Conservation (phyloP, 2,113 vertebrate genomes). For the Galbula dea region DNA sequence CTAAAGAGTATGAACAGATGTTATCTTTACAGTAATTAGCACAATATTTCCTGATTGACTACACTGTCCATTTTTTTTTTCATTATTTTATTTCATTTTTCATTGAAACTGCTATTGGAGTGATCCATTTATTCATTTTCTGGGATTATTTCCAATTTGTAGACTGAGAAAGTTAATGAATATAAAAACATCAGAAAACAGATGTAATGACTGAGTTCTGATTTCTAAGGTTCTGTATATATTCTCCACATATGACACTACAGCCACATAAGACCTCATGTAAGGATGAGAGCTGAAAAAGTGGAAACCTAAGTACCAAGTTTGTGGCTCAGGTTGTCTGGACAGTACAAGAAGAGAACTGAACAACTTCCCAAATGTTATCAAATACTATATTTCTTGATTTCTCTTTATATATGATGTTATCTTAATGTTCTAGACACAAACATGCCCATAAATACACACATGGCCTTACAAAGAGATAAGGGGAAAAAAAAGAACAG, state of each 20-base stretch:
- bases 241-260: neutral
- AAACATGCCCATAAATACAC: neutral
- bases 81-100: neutral
- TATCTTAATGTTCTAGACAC: neutral
- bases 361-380: neutral
- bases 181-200: neutral
- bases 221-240: neutral
- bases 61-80: neutral
- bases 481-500: neutral
- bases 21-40: slow-evolving; percentile 33
- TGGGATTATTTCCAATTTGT: slow-evolving; percentile 18
- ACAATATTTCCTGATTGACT: slow-evolving; percentile 44
- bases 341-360: neutral
- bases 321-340: neutral
- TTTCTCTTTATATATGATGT: neutral
- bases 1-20: slow-evolving; percentile 45
- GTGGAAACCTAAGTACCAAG: neutral
- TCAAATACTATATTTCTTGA: neutral
- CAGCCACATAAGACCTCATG: neutral
- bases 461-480: neutral
- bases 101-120: neutral
- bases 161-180: neutral
- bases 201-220: neutral
- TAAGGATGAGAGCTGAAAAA: neutral
- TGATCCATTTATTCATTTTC: neutral